Base-by-base conservation (phyloP, 1,140 invertebrate genomes). In the Drosophila busckii region DNA sequence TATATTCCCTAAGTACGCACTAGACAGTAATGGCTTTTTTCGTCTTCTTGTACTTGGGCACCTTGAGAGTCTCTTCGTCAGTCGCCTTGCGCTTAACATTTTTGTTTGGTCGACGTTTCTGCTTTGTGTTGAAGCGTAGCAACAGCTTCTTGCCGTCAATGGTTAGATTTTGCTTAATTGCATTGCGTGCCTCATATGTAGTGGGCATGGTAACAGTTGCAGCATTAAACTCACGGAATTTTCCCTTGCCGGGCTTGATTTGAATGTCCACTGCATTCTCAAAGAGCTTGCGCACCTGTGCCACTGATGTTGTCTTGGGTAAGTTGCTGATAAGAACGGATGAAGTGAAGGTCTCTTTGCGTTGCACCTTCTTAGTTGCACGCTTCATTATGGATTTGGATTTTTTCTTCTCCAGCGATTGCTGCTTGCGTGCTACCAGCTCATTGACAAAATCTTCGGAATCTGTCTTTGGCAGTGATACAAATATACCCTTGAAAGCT, bases 251-350 rank as follows among this genome's bases (percentile, higher is more conserved):
- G 0, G 80, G 53, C 3, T 75, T 83, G 9, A 86, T 55, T 35
- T 86, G 84, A 31, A 86, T 85, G 26, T 86, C 84, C 2, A 86
- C 82, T 0, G 76, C 75, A 16, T 68, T 63, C n/a, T 64, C 31
- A 38, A 85, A 86, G 6, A 86, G 46, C 26, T 80, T 48, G 1
- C 76, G 67, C 20, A 86, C 53, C 20, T 86, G 64, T 2, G 56
- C 56, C 19, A 66, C 12, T 0, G 84, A 80, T 0, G 55, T 52
- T 1, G 56, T 76, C 20, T 83, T 83, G 9, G 84, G 84, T 4
- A 86, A 38, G 46, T 86, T 86, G n/a, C 54, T 64, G 6, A 86
- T 71, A 4, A 86, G 53, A 16, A 86, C 45, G 2, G 82, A 75
- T 0, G 84, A 85, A 13, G 84, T 86, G 15, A 80, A 86, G 9